Evolutionary conservation across 2,797 vertebrate species (phyloP).

Genomic region (Coranthus polyacanthus): DNA sequence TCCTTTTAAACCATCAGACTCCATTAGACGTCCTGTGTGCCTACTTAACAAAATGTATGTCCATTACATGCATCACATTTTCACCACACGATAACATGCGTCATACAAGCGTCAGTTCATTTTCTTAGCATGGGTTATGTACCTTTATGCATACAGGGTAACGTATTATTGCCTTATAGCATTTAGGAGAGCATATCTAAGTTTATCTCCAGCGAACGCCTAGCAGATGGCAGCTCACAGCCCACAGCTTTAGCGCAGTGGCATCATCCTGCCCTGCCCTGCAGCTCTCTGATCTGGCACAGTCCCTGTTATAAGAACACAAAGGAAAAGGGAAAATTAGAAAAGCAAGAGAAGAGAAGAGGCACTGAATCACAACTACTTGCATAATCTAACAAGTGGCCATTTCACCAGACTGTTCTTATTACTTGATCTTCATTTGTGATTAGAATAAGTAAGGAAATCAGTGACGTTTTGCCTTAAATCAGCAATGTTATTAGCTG

Average conservation of each 20-base stretch:
- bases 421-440: no score
- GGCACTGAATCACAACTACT: neutral
- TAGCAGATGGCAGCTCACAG: constrained; percentile 82
- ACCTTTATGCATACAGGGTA: neutral
- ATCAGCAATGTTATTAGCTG: no score
- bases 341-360: neutral
- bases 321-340: neutral
- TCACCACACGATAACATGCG: neutral
- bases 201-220: constrained; percentile 82
- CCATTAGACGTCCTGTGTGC: neutral
- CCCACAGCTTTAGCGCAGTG: constrained; percentile 81
- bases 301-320: constrained; percentile 66
- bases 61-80: neutral
- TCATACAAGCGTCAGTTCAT: neutral
- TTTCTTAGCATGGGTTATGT: neutral
- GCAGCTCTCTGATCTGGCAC: constrained; percentile 55
- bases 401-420: no score
- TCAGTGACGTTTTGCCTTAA: no score
- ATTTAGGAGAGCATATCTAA: neutral
- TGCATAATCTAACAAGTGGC: no score
- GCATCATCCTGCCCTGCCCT: constrained; percentile 77
- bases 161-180: neutral
- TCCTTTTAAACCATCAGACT: neutral
- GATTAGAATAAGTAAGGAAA: no score
- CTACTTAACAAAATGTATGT: neutral